Percentiles rank a stretch among this genome's conserved stretches.
phyloP scores from a whole-genome alignment of 2,113 vertebrate species.

The Verasper variegatus region DNA sequence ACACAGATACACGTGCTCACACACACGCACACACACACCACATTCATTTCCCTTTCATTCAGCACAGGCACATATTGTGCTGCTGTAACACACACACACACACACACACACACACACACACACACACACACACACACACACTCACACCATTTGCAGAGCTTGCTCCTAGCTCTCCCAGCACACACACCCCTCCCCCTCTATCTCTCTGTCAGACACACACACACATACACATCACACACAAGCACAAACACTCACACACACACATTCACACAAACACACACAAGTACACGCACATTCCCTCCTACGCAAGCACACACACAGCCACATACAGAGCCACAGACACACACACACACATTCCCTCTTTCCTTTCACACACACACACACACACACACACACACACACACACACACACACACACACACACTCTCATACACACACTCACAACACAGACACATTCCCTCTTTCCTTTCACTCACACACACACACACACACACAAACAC shows the following conservation, averaged over 20 bases:
- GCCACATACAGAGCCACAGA: constrained; percentile 39
- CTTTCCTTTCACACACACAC: constrained; percentile 17
- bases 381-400: constrained; percentile 25
- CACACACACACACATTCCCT: constrained; percentile 3
- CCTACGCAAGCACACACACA: constrained; percentile 61
- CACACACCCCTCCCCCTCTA: constrained; percentile 74
- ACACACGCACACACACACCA: constrained; percentile 49
- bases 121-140: constrained; percentile 48
- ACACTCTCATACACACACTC: constrained; percentile 50
- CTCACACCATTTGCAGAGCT: constrained; percentile 73
- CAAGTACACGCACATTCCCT: constrained; percentile 42
- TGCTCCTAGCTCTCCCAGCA: constrained; percentile 65
- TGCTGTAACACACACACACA: constrained; percentile 57
- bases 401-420: constrained; percentile 12
- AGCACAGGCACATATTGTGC: constrained; percentile 79
- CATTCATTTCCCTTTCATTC: constrained; percentile 80
- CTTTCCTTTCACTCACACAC: constrained; percentile 19
- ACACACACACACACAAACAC: constrained; percentile 28
- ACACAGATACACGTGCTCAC: constrained; percentile 37
- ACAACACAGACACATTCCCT: constrained; percentile 28
- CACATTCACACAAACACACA: constrained; percentile 20
- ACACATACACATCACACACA: constrained; percentile 31
- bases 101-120: constrained; percentile 40
- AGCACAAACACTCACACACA: constrained; percentile 39
- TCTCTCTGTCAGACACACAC: constrained; percentile 69